Conservation (phyloP, 2,888 invertebrate species). For the Artemia sinica region DNA sequence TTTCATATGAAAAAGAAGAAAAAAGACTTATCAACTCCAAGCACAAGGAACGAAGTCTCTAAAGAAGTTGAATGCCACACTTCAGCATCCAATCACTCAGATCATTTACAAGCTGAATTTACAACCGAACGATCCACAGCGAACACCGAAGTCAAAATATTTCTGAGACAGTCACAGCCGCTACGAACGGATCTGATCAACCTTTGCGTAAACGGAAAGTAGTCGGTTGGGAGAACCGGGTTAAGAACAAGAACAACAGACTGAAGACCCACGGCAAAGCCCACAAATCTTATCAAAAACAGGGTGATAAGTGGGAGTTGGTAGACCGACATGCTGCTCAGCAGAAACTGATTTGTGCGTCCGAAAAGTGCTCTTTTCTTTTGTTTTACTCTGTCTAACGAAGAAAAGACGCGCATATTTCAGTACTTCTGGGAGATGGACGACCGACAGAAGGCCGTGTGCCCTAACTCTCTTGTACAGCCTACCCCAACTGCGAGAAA, state of each 20-base stretch:
- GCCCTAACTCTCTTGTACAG: no score
- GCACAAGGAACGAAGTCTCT: no score
- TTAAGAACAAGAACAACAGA: slow-evolving; percentile 7
- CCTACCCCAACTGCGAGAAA: no score
- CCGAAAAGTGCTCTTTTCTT: slow-evolving; percentile 10
- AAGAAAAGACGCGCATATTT: no score
- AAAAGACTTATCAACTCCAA: no score
- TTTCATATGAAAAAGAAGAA: no score
- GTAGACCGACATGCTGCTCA: not conserved
- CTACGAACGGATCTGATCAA: not conserved
- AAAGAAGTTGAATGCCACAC: slow-evolving; percentile 2
- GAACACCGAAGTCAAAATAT: not conserved
- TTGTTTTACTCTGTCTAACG: not conserved
- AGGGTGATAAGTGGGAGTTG: not conserved
- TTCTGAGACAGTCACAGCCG: not conserved
- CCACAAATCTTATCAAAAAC: not conserved
- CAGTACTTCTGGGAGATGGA: no score
- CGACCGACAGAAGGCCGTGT: no score
- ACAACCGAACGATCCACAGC: not conserved
- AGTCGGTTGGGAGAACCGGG: slow-evolving; percentile 12
- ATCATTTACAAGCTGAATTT: not conserved
- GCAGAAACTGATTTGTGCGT: slow-evolving; percentile 6
- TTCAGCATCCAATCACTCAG: not conserved
- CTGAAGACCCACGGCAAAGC: slow-evolving; percentile 12
- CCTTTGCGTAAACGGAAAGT: not conserved